Evolutionary conservation across 2,113 vertebrate species (phyloP), one percentile per base, ranked within the genome.

Genomic region (Penelope pileata): DNA sequence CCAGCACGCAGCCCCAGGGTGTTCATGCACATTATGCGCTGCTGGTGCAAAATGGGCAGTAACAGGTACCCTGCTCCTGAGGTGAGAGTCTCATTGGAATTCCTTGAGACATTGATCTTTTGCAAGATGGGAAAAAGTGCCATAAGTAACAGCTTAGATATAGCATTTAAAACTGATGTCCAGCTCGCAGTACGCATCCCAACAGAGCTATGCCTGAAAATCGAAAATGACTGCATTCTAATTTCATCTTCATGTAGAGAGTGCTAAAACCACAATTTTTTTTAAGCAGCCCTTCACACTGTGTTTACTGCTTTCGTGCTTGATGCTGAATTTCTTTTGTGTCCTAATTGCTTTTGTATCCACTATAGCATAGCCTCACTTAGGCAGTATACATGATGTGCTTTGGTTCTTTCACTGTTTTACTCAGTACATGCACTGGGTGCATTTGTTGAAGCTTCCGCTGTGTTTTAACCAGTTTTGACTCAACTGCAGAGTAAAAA

Each of bases 1-100:
- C 62, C 0, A 1, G 23, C 23, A 8, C 24, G 43, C 3, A 6
- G 27, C 10, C 29, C 19, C 0, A 0, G 16, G 3, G 8, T 47
- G 38, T 42, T 93, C 18, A 10, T 12, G 17, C 4, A 1, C 17
- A 14, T 43, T 10, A 16, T 34, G 8, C 13, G 3, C 10, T 92
- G 50, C 56, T 53, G 45, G 12, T 32, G 34, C 80, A 36, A 47
- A 48, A 59, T 30, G 42, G 15, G 27, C 24, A 17, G 16, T 36
- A 53, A 40, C 2, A 40, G 42, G 29, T 48, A 30, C 12, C 42
- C 24, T 86, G 23, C 4, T 42, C 38, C 24, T 24, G 38, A 17
- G 45, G 12, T 63, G 45, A 0, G 4, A 74, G 50, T 13, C 24
- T 47, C 32, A 80, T 10, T 60, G 24, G 29, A 90, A 36, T 60